Conservation (phyloP, 2,888 invertebrate genomes). For the Lepidocyrtinus sp. region DNA sequence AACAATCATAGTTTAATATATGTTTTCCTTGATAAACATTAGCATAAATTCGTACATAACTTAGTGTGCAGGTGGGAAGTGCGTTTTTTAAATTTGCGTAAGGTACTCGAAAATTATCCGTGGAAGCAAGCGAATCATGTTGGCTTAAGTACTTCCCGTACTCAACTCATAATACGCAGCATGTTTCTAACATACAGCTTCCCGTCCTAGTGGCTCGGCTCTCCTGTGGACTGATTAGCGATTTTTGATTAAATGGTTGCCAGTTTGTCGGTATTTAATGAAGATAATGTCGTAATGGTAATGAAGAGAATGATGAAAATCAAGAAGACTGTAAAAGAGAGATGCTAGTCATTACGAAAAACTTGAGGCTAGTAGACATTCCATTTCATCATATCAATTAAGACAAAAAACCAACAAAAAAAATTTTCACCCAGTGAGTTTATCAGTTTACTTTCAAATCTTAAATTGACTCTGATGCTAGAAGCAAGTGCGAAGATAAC, state of each 20-base stretch:
- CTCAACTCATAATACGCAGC: background rate
- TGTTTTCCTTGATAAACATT: background rate
- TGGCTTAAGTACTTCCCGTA: slow-evolving; percentile 33
- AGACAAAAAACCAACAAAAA: slow-evolving; percentile 13
- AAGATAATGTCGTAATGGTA: slow-evolving; percentile 33
- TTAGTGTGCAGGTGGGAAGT: slow-evolving; percentile 13
- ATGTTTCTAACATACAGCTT: background rate
- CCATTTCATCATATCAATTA: slow-evolving; percentile 13
- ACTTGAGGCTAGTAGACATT: background rate
- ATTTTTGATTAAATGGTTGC: slow-evolving; percentile 37
- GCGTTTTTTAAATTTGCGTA: slow-evolving; percentile 13
- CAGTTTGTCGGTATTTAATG: slow-evolving; percentile 45
- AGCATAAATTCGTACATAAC: slow-evolving; percentile 4
- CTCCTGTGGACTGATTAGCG: slow-evolving; percentile 27
- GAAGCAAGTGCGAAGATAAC: slow-evolving; percentile 10
- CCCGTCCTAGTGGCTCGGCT: background rate
- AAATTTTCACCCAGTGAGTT: background rate
- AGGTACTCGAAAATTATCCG: slow-evolving; percentile 22
- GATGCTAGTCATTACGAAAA: slow-evolving; percentile 21
- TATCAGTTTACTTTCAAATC: background rate
- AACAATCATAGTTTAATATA: background rate
- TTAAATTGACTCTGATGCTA: slow-evolving; percentile 7
- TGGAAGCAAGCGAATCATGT: slow-evolving; percentile 38
- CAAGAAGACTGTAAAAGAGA: background rate
- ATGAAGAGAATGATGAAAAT: background rate